Evolutionary conservation across 2,797 vertebrate genomes (phyloP).

Genomic region (Apogon talboti): DNA sequence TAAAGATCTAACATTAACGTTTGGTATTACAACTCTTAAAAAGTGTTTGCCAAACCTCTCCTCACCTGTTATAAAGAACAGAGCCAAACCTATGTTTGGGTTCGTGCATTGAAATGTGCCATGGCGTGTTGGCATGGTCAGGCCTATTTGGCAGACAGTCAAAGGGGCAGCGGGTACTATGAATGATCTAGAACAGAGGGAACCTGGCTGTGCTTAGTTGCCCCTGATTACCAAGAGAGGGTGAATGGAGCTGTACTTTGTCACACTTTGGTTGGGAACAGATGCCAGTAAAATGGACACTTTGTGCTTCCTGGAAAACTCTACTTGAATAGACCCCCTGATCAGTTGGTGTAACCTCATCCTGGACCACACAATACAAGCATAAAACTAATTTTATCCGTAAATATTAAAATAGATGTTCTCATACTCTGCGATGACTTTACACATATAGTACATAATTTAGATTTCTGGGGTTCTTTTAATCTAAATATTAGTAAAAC

Average conservation of each 20-base stretch:
- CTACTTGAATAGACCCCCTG: neutral
- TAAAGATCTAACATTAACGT: slow-evolving; percentile 48
- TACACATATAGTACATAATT: too few species aligned
- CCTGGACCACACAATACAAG: too few species aligned
- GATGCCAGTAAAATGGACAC: slow-evolving; percentile 12
- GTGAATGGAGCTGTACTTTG: slow-evolving; percentile 39
- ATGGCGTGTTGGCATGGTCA: slow-evolving; percentile 49
- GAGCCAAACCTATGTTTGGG: slow-evolving; percentile 50
- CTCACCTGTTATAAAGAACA: slow-evolving; percentile 41
- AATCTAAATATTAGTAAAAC: too few species aligned
- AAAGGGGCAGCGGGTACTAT: slow-evolving; percentile 51
- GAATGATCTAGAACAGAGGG: slow-evolving; percentile 59
- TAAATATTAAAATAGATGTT: too few species aligned
- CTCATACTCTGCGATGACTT: too few species aligned
- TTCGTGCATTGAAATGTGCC: slow-evolving; percentile 60
- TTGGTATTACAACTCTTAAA: slow-evolving; percentile 54
- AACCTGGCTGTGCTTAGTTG: slow-evolving; percentile 51
- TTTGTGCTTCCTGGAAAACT: slow-evolving; percentile 2
- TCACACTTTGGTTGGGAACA: slow-evolving; percentile 10
- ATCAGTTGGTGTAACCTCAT: too few species aligned
- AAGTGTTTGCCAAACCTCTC: slow-evolving; percentile 32
- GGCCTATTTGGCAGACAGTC: slow-evolving; percentile 58
- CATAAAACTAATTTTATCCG: too few species aligned
- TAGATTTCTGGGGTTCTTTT: too few species aligned
- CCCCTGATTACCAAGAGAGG: slow-evolving; percentile 55